Percentiles rank a stretch among this genome's conserved stretches.
These are phyloP conservation scores for Eulimnadia texana DNA, from an alignment of 1,140 invertebrate species.

Conservation along the genomic window DNA sequence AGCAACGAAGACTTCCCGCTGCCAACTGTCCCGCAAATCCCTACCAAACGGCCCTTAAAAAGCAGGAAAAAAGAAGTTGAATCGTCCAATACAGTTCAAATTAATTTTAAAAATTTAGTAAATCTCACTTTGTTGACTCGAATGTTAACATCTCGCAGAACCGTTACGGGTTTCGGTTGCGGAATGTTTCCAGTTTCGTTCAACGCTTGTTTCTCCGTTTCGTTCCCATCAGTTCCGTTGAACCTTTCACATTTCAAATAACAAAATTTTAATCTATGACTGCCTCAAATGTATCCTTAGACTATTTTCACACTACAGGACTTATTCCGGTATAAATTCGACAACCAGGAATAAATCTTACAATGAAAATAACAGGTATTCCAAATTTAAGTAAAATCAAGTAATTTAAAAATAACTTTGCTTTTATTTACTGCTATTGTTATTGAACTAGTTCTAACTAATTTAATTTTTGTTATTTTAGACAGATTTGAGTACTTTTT, in stretches of 20 bases:
- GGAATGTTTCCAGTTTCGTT: background rate
- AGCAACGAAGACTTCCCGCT: slow-evolving; percentile 49
- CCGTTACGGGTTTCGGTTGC: background rate
- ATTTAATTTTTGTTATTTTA: too few species aligned
- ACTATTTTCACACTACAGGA: too few species aligned
- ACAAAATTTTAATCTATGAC: too few species aligned
- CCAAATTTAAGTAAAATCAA: too few species aligned
- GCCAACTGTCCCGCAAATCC: slow-evolving; percentile 49
- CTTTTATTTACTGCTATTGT: too few species aligned
- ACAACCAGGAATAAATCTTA: too few species aligned
- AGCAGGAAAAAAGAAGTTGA: slow-evolving; percentile 10
- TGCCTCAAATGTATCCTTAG: too few species aligned
- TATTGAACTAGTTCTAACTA: too few species aligned
- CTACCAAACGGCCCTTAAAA: slow-evolving; percentile 40
- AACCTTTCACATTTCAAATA: background rate
- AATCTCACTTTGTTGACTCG: background rate
- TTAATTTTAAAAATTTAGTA: background rate
- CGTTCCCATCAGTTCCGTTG: background rate
- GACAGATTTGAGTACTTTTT: slow-evolving; percentile 17
- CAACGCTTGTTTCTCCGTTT: background rate
- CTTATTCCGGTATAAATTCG: too few species aligned
- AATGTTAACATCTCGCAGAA: background rate
- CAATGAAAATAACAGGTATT: too few species aligned
- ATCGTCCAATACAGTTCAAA: background rate
- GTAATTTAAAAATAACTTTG: too few species aligned